Percentiles rank a stretch among this genome's conserved stretches.
phyloP scores from a whole-genome alignment of 2,888 invertebrate species.

The Calameuta idolon region DNA sequence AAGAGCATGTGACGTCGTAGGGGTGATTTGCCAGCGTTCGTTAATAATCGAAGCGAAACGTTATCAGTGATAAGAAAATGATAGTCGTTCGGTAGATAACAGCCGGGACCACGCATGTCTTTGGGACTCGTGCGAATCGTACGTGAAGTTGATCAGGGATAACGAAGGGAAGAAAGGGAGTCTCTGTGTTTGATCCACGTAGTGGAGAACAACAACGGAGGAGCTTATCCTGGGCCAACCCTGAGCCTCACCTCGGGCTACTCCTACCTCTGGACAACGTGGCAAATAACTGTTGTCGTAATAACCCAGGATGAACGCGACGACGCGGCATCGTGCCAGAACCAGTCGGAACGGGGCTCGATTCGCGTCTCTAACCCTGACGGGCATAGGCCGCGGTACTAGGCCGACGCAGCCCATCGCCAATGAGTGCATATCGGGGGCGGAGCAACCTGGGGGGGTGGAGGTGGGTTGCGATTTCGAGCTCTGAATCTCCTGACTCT shows the following conservation, averaged over 20 bases:
- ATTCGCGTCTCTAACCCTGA: conserved; percentile 34
- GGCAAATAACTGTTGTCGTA: conserved; percentile 28
- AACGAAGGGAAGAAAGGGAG: background rate
- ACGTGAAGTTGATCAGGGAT: background rate
- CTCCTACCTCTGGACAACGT: conserved; percentile 12
- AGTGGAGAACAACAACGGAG: background rate
- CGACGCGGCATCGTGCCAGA: conserved; percentile 62
- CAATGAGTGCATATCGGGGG: conserved; percentile 64
- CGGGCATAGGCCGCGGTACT: conserved; percentile 61
- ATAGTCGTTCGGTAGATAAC: background rate
- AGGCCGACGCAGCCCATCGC: conserved; percentile 63
- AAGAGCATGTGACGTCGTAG: conserved; percentile 26
- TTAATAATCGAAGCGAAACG: background rate
- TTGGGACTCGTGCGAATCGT: background rate
- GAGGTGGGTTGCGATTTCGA: conserved; percentile 49
- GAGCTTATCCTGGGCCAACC: conserved; percentile 4
- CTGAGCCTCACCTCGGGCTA: conserved; percentile 18
- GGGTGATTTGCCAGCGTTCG: conserved; percentile 5
- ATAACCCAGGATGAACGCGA: conserved; percentile 38
- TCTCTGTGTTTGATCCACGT: background rate
- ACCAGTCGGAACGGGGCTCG: conserved; percentile 52
- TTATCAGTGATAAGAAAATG: background rate
- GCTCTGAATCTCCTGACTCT: background rate
- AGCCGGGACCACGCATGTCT: background rate
- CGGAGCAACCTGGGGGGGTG: conserved; percentile 54